These are phyloP conservation scores for Musca vetustissima DNA, from an alignment of 1,140 invertebrate genomes.

Conservation along the genomic window DNA sequence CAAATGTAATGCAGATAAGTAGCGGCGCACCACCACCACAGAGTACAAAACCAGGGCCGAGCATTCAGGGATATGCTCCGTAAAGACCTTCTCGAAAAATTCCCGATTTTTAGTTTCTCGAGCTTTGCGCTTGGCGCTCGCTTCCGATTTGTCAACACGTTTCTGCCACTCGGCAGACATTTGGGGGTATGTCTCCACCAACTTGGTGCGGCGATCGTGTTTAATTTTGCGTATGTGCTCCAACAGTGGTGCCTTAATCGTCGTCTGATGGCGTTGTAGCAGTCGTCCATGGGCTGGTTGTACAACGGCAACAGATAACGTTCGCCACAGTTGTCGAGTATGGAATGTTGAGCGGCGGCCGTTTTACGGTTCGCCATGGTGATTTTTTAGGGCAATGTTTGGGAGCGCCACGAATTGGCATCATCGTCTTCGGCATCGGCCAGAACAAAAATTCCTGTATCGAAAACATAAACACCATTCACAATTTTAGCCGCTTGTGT, in stretches of 20 bases:
- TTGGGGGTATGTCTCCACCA: slow-evolving; percentile 85
- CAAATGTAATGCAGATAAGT: too few relatives aligned
- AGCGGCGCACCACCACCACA: too few relatives aligned
- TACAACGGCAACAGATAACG: slow-evolving; percentile 87
- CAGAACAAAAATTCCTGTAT: too few relatives aligned
- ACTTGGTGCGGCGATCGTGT: slow-evolving; percentile 73
- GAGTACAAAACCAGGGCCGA: too few relatives aligned
- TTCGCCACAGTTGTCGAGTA: slow-evolving; percentile 76
- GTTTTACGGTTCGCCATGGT: slow-evolving; percentile 93
- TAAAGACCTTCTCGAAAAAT: slow-evolving; percentile 96
- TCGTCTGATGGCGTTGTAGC: slow-evolving; percentile 73
- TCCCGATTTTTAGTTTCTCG: slow-evolving; percentile 92
- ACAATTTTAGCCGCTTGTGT: too few relatives aligned
- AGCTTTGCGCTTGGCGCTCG: slow-evolving; percentile 79
- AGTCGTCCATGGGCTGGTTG: slow-evolving; percentile 95
- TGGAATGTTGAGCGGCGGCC: slow-evolving; percentile 80
- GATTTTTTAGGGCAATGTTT: slow-evolving; percentile 88
- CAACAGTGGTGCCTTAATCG: slow-evolving; percentile 72
- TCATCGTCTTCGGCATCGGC: slow-evolving; percentile 47
- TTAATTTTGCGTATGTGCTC: slow-evolving; percentile 80
- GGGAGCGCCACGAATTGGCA: slow-evolving; percentile 64
- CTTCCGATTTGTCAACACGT: slow-evolving; percentile 85
- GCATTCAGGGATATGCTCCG: too few relatives aligned
- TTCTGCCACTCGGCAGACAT: slow-evolving; percentile 87
- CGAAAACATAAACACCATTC: too few relatives aligned